A percentile compares a stretch with the other conserved stretches of the same genome.
phyloP scores from a whole-genome alignment of 2,888 invertebrate genomes.

The Thecophora atra region DNA sequence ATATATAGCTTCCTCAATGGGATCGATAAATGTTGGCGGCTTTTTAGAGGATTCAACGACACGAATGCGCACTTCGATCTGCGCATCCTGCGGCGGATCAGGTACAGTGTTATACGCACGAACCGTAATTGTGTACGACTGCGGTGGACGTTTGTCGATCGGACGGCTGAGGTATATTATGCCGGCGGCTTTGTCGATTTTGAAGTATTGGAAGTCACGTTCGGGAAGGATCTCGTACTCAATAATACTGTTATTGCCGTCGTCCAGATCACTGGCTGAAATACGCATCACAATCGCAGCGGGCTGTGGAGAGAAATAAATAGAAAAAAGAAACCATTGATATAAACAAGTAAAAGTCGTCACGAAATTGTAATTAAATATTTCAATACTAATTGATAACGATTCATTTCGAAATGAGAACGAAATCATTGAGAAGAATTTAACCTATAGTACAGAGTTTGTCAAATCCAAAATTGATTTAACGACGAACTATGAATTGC shows the following conservation, averaged over 20 bases:
- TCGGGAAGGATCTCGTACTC: slow-evolving; percentile 70
- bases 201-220: slow-evolving; percentile 75
- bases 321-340: background rate
- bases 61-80: slow-evolving; percentile 82
- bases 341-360: background rate
- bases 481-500: too few species aligned
- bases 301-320: slow-evolving; percentile 49
- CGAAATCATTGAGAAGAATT: background rate
- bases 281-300: slow-evolving; percentile 82
- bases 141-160: slow-evolving; percentile 63
- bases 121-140: slow-evolving; percentile 63
- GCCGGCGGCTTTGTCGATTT: slow-evolving; percentile 83
- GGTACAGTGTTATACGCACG: slow-evolving; percentile 63
- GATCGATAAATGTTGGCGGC: slow-evolving; percentile 78
- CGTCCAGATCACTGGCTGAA: slow-evolving; percentile 92
- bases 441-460: too few species aligned
- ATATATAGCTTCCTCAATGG: slow-evolving; percentile 68
- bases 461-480: too few species aligned
- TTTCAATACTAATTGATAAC: too few species aligned
- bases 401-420: background rate
- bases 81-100: slow-evolving; percentile 69
- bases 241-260: slow-evolving; percentile 88
- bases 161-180: slow-evolving; percentile 75
- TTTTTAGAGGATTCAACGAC: slow-evolving; percentile 90
- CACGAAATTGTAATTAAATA: too few species aligned